phyloP scores from a whole-genome alignment of 2,888 invertebrate genomes.

The Phaedon cochleariae region DNA sequence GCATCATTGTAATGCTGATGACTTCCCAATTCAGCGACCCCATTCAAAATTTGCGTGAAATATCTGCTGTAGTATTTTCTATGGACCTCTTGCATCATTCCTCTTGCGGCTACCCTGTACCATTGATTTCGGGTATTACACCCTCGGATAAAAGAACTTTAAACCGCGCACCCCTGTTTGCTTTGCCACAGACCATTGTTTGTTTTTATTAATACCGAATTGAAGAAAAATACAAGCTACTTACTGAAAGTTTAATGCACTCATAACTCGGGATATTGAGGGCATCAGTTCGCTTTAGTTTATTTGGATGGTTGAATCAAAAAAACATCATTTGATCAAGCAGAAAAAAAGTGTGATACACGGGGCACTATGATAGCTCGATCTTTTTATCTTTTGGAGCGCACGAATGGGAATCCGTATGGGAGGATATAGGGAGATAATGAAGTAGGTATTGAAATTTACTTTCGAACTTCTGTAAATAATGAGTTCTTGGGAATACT shows the following conservation, averaged over 20 bases:
- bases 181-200: constrained; percentile 30
- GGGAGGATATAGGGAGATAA: no score
- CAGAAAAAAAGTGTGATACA: no score
- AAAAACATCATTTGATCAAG: no score
- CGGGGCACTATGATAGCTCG: no score
- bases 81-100: constrained; percentile 4
- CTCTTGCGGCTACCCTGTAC: constrained; percentile 19
- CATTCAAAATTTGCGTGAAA: constrained; percentile 31
- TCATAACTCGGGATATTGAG: constrained; percentile 15
- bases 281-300: not conserved
- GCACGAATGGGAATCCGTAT: no score
- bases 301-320: not conserved
- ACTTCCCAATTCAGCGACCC: constrained; percentile 26
- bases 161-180: constrained; percentile 30
- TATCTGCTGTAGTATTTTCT: constrained; percentile 21
- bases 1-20: not conserved
- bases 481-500: no score
- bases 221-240: constrained; percentile 32
- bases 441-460: no score
- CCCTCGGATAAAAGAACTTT: constrained; percentile 35
- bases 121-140: constrained; percentile 31
- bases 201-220: constrained; percentile 28
- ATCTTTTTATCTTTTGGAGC: no score
- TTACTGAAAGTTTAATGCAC: constrained; percentile 17
- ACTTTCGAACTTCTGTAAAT: no score